Conservation (phyloP, 1,140 invertebrate genomes). For the Megathymus violae region DNA sequence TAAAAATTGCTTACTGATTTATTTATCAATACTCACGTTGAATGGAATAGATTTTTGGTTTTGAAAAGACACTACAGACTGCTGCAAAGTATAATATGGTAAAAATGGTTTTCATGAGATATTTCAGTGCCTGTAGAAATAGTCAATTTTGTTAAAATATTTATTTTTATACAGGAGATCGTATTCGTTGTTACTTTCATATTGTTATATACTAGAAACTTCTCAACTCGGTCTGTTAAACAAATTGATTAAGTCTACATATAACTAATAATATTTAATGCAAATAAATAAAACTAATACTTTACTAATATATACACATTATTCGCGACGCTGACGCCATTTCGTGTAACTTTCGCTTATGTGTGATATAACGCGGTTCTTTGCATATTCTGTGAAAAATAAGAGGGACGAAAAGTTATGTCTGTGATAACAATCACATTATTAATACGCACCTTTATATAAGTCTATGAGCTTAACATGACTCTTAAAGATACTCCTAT, state of each 20-base stretch:
- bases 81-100: too few species aligned
- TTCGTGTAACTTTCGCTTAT: background rate
- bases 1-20: too few species aligned
- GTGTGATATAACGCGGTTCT: background rate
- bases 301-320: background rate
- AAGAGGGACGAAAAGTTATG: conserved; percentile 14
- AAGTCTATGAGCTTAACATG: conserved; percentile 30
- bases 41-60: too few species aligned
- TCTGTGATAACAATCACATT: conserved; percentile 13
- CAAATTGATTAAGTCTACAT: background rate
- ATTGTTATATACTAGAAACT: too few species aligned
- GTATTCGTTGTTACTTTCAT: background rate
- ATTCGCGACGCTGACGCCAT: background rate
- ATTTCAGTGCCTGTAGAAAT: too few species aligned
- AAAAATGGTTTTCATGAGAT: too few species aligned
- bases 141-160: too few species aligned
- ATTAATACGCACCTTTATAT: conserved; percentile 32
- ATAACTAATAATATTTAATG: background rate
- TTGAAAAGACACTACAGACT: too few species aligned
- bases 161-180: background rate
- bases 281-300: background rate
- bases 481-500: conserved; percentile 25
- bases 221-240: background rate
- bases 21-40: too few species aligned
- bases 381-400: background rate